Base-by-base conservation (phyloP, 2,888 invertebrate genomes). In the Thera britannica region DNA sequence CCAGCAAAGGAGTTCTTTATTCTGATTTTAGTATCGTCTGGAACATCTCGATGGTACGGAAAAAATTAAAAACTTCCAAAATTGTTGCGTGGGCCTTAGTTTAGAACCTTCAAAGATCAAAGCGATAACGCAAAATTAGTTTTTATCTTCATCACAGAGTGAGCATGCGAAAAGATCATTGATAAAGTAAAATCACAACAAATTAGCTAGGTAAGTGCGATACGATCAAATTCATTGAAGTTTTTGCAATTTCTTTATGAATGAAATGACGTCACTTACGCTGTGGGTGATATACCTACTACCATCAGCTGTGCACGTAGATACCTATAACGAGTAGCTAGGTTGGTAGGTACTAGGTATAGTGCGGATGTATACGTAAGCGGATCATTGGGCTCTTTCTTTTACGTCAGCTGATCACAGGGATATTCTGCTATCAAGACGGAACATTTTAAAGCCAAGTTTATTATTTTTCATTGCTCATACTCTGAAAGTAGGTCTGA, bases 261-360 rank as follows among this genome's bases (percentile, higher is more conserved):
- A 92, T 92, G 92, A 83, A 87, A 71, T 91, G 90, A 92, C 92
- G 92, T 92, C 92, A 91, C 81, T 66, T 75, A 70, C 79, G 82
- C 81, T 81, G 80, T 82, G 79, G 71, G 73, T 74, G 74, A 64
- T 74, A 75, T 77, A 75, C 36, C 67, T 78, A 60, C 59, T 64
- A 51, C 52, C 52, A 68, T 68, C 68, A 64, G 64, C 68, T 68
- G 68, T 55, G 64, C 68, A 52, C 35, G 58, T 58, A 48, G 34
- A 61, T 41, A 41, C 52, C 49, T 56, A 57, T 23, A 23, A 41
- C 34, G 1, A 59, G 23, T 63, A 59, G 38, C 12, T 60, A 59
- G 54, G n/a, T 64, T 54, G 41, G 36, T 54, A 58, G 12, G 44
- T 5, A 62, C n/a, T n/a, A n/a, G 36, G 11, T 57, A 49, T 8